Percentiles rank a stretch among this genome's conserved stretches.
phyloP scores from a whole-genome alignment of 1,140 invertebrate species.

The Orchesella cincta region DNA sequence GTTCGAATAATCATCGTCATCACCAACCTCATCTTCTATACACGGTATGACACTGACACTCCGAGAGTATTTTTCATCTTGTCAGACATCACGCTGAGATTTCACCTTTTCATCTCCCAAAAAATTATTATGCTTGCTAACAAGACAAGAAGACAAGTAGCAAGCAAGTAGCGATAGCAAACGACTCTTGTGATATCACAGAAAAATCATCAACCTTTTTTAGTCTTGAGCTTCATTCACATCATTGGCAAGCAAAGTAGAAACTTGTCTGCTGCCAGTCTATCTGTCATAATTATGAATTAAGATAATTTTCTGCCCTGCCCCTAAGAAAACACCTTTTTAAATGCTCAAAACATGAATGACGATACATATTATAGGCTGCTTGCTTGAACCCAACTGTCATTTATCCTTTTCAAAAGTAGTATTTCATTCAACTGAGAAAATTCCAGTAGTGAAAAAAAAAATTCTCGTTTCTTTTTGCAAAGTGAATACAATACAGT shows the following conservation, averaged over 20 bases:
- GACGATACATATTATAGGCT: background rate
- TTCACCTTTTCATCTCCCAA: background rate
- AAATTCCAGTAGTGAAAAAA: background rate
- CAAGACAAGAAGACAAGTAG: conserved; percentile 10
- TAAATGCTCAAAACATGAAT: no score
- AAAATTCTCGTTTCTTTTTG: background rate
- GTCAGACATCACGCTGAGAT: conserved; percentile 11
- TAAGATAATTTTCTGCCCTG: background rate
- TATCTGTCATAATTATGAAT: conserved; percentile 17
- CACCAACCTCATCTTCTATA: no score
- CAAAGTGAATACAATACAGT: no score
- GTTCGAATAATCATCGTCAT: background rate
- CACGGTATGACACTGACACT: background rate
- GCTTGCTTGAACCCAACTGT: no score
- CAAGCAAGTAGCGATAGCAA: background rate
- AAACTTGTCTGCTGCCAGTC: background rate
- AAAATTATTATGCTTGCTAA: background rate
- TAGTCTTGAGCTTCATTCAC: no score
- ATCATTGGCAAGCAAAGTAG: no score
- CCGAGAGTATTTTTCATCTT: background rate
- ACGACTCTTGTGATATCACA: background rate
- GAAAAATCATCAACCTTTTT: no score
- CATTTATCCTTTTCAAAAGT: no score
- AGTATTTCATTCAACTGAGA: no score
- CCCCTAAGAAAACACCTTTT: no score